These are phyloP conservation scores for Pachycephus smyrnensis DNA, from an alignment of 2,888 invertebrate genomes.

Conservation along the genomic window DNA sequence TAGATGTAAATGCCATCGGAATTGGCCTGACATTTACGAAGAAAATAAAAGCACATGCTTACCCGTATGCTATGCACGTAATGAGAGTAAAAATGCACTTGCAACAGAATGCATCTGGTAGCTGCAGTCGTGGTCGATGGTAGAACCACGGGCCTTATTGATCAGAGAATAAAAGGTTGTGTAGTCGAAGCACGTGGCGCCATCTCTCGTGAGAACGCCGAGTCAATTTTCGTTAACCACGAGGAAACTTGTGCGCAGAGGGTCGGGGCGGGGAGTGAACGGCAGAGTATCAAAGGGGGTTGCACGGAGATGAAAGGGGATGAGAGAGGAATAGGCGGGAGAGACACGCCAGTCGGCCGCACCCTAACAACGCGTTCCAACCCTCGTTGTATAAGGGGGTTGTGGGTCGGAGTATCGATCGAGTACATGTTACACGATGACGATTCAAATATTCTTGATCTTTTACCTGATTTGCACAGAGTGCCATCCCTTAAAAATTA, in stretches of 20 bases:
- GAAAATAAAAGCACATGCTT: background rate
- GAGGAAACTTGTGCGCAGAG: constrained; percentile 1
- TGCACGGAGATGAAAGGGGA: background rate
- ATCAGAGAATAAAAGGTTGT: constrained; percentile 25
- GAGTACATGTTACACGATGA: constrained; percentile 19
- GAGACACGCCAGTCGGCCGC: constrained; percentile 51
- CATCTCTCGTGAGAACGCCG: constrained; percentile 54
- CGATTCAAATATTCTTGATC: background rate
- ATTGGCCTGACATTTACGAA: background rate
- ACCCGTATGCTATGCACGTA: background rate
- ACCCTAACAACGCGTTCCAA: constrained; percentile 45
- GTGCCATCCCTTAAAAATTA: background rate
- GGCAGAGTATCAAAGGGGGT: constrained; percentile 12
- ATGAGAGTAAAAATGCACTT: background rate
- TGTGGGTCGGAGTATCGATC: constrained; percentile 18
- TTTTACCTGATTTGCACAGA: background rate
- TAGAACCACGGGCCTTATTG: constrained; percentile 26
- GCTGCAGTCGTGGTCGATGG: background rate
- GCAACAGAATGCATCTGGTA: background rate
- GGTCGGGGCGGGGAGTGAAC: constrained; percentile 16
- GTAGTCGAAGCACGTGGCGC: constrained; percentile 51
- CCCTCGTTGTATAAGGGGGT: constrained; percentile 30
- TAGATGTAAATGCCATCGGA: background rate
- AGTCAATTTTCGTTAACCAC: constrained; percentile 47
- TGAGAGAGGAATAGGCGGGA: constrained; percentile 33